Conservation (phyloP, 2,797 vertebrate genomes). For the Falco rusticolus region DNA sequence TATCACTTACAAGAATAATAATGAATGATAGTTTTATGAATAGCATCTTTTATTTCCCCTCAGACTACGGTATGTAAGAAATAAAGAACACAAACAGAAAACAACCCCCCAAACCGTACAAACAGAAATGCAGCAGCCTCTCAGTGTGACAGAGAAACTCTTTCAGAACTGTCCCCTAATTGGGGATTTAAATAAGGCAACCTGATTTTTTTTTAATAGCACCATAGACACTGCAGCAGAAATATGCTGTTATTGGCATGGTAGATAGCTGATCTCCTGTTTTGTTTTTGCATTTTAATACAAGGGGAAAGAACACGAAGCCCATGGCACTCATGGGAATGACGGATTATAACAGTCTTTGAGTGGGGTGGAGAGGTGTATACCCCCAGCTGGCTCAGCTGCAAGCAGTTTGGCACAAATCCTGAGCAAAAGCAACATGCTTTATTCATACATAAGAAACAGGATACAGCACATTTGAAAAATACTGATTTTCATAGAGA, state of each 20-base stretch:
- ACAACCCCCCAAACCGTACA: not conserved
- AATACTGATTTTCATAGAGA: not conserved
- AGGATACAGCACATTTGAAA: not conserved
- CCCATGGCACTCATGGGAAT: fast-evolving
- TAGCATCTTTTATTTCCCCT: not conserved
- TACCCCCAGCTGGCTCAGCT: not conserved
- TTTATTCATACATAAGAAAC: not conserved
- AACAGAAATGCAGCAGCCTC: not conserved
- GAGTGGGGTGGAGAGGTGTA: not conserved
- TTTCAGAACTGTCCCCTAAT: not conserved
- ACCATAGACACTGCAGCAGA: not conserved
- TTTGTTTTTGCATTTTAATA: not conserved
- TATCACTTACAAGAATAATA: not conserved
- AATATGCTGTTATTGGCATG: not conserved
- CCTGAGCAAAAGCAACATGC: not conserved
- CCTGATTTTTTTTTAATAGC: not conserved
- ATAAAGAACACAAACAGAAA: not conserved
- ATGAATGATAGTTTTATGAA: not conserved
- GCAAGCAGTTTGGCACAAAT: not conserved
- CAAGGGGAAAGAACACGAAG: not conserved
- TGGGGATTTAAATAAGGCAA: not conserved
- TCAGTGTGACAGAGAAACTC: not conserved
- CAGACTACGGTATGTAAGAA: not conserved
- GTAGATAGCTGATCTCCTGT: not conserved
- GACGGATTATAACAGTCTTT: not conserved